Base-by-base conservation (phyloP, 2,113 vertebrate genomes). In the Oreocharis arfaki region DNA sequence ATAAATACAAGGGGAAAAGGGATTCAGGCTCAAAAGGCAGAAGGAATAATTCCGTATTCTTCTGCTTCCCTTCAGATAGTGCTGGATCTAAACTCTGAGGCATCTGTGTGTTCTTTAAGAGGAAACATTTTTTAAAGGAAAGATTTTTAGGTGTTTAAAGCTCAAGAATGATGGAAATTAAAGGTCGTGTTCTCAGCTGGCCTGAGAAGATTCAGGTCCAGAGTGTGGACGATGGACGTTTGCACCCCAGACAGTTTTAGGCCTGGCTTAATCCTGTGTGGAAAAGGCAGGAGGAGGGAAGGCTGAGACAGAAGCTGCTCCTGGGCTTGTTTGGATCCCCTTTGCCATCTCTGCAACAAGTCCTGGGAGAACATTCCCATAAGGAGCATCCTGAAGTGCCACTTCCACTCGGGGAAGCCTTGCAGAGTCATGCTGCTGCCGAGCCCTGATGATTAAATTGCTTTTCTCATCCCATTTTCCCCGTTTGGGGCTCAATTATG, bases 401-500 rank as follows among this genome's bases (percentile, higher is more conserved):
- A 1, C n/a, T 30, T 69, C 13, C 8, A 1, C 4, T 3, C 0
- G 0, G 14, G 0, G 2, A 35, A 30, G 53, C 5, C 61, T 39
- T 28, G 3, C 57, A 14, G 50, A 44, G n/a, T 6, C 4, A 16
- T 24, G 60, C 26, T n/a, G 77, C 91, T 85, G 80, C 74, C 77
- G 47, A 68, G 22, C 13, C 59, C 39, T 70, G 59, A 30, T 69
- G 68, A 8, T 74, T 52, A 32, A 96, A 90, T 93, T n/a, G 10
- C 42, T 69, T 67, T 59, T 67, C 53, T 63, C 8, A 20, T 50
- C 63, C 39, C 18, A 0, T 67, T 77, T 76, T 82, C 59, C 35
- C 46, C 0, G 0, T 9, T 2, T 61, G 39, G 1, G 7, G 7
- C 10, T 83, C 18, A 17, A 63, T 90, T 52, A n/a, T 13, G 20